Percentiles rank a stretch among this genome's conserved stretches.
phyloP scores from a whole-genome alignment of 2,113 vertebrate species.

The Anseranas semipalmata region DNA sequence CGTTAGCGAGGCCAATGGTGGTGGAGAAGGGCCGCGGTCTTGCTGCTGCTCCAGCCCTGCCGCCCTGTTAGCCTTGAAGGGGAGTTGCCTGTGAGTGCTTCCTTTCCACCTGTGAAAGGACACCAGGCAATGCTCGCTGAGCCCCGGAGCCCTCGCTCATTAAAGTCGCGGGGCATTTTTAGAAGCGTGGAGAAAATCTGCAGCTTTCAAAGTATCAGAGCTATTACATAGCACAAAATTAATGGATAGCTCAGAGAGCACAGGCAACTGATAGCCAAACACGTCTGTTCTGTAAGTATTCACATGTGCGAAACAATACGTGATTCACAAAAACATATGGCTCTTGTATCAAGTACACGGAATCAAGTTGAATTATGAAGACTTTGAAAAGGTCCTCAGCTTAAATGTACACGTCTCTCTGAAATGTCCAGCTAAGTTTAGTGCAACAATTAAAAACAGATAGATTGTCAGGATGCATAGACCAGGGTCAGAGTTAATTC shows the following conservation, averaged over 20 bases:
- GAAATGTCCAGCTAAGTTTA: conserved; percentile 56
- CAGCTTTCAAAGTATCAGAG: not conserved
- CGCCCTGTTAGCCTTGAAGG: not conserved
- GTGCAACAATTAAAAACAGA: conserved; percentile 62
- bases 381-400: conserved; percentile 48
- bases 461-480: conserved; percentile 52
- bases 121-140: not conserved
- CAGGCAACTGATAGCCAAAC: not conserved
- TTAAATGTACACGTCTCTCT: conserved; percentile 41
- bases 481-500: conserved; percentile 30
- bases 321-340: conserved; percentile 50
- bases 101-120: not conserved
- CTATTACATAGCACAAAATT: not conserved
- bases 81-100: not conserved
- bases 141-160: not conserved
- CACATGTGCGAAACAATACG: conserved; percentile 41
- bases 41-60: not conserved
- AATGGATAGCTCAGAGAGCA: conserved; percentile 17
- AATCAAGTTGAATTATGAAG: conserved; percentile 67
- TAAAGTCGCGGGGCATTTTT: not conserved
- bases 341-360: conserved; percentile 33
- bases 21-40: not conserved
- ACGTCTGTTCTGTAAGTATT: not conserved
- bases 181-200: not conserved
- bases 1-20: not conserved